phyloP scores from a whole-genome alignment of 2,113 vertebrate genomes.

The Sciurus niger region DNA sequence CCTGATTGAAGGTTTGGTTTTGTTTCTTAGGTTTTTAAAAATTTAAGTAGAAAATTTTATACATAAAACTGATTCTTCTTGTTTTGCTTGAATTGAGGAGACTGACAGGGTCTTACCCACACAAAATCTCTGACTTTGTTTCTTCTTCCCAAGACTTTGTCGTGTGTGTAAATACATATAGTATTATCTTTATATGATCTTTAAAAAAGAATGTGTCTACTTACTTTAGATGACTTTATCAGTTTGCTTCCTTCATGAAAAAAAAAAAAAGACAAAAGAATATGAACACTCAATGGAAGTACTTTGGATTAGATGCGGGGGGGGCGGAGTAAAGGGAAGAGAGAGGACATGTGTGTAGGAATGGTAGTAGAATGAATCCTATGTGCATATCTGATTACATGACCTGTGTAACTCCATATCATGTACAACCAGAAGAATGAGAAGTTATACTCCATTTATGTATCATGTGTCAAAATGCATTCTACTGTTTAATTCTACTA shows the following conservation, averaged over 20 bases:
- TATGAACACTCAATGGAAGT: no score
- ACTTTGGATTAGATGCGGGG: no score
- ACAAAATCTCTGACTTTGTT: not conserved
- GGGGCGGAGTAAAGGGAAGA: no score
- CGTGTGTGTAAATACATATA: not conserved
- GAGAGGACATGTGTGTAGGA: no score
- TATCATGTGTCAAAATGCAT: no score
- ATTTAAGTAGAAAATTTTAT: not conserved
- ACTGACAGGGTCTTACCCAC: not conserved
- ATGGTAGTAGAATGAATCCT: no score
- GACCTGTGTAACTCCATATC: no score
- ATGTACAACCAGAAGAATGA: no score
- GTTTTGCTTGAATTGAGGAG: conserved; percentile 12
- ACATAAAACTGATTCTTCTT: not conserved
- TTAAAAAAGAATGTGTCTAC: not conserved
- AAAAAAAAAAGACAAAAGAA: not conserved
- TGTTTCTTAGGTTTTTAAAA: not conserved
- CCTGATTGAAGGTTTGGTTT: not conserved
- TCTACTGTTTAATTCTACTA: no score
- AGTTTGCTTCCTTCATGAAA: not conserved
- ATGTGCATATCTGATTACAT: no score
- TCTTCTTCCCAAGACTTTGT: not conserved
- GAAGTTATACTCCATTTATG: no score
- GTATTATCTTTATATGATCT: not conserved
- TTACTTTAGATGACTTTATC: not conserved